Evolutionary conservation across 2,888 invertebrate species (phyloP), one percentile per base, ranked within the genome.

Genomic region (Caenorhabditis doughertyi): DNA sequence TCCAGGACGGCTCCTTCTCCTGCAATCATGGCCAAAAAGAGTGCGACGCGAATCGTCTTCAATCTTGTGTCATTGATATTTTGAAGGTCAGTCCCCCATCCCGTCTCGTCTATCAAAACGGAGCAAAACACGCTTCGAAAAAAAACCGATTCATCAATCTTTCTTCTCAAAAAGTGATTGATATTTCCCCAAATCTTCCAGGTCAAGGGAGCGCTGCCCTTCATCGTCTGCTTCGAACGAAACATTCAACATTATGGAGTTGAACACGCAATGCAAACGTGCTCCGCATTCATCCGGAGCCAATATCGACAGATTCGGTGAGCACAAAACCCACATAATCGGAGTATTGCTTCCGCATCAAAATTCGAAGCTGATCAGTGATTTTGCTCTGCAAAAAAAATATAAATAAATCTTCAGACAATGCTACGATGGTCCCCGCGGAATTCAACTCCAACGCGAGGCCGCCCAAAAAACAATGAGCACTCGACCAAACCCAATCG

Each of bases 1-100:
- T 89, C 53, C 79, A 90, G 90, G 90, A 90, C 58, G 90, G 90
- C 23, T 89, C 89, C 47, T 89, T 91, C 70, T 90, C 90, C 16
- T 91, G 91, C 82, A 91, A 91, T 73, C 91, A 91, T 84, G 91
- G 91, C 2, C 84, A 88, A 68, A 91, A 89, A 74, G 91, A 91
- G 71, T 91, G 91, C 79, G 91, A 91, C 58, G 91, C 91, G 42
- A 91, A 91, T 79, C 83, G 89, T 49, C 82, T 91, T 25, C 89
- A 90, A 86, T 87, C 89, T 27, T 91, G 91, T 82, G 91, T 89
- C 29, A 56, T 91, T 16, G 90, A 89, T 67, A 84, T 89, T 32
- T 85, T 91, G 35, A 84, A 87, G 79, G 88, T 86, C 29, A 18
- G 62, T 18, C 11, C 13, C 23, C 9, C 9, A 23, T 42, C 16